These are phyloP conservation scores for Ailurus styani DNA, from an alignment of 2,113 vertebrate species.

Conservation along the genomic window DNA sequence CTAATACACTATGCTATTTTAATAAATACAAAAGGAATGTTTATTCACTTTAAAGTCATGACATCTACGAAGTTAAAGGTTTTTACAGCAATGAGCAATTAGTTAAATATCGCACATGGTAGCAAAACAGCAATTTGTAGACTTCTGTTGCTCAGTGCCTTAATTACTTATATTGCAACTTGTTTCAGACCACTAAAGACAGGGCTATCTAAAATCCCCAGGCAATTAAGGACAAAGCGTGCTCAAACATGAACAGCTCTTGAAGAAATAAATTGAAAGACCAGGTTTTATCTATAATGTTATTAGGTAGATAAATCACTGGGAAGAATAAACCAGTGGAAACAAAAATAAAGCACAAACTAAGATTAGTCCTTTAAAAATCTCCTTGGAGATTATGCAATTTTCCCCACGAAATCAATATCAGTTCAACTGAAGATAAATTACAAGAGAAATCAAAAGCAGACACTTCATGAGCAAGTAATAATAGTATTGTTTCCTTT, in stretches of 20 bases:
- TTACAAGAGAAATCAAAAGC: constrained; percentile 64
- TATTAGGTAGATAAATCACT: constrained; percentile 76
- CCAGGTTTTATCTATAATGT: constrained; percentile 69
- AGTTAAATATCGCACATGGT: constrained; percentile 67
- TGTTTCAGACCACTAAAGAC: constrained; percentile 56
- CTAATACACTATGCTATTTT: background rate
- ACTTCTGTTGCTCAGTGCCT: background rate
- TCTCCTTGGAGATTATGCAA: constrained; percentile 62
- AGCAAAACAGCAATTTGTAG: constrained; percentile 54
- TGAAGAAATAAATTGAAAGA: constrained; percentile 67
- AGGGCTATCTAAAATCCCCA: constrained; percentile 45
- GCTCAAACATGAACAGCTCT: constrained; percentile 62
- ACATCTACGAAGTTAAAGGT: constrained; percentile 61
- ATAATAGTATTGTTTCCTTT: constrained; percentile 52
- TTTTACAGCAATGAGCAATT: constrained; percentile 61
- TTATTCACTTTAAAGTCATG: constrained; percentile 47
- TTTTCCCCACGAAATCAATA: constrained; percentile 68
- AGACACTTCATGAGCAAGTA: constrained; percentile 14
- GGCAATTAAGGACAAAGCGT: constrained; percentile 70
- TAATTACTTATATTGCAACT: constrained; percentile 66
- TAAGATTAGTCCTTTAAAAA: constrained; percentile 61
- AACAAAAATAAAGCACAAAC: constrained; percentile 19
- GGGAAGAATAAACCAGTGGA: constrained; percentile 50
- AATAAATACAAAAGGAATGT: constrained; percentile 47
- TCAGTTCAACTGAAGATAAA: constrained; percentile 63